These are phyloP conservation scores for Tretioscincus oriximinensis DNA, from an alignment of 2,113 vertebrate genomes.

Conservation along the genomic window DNA sequence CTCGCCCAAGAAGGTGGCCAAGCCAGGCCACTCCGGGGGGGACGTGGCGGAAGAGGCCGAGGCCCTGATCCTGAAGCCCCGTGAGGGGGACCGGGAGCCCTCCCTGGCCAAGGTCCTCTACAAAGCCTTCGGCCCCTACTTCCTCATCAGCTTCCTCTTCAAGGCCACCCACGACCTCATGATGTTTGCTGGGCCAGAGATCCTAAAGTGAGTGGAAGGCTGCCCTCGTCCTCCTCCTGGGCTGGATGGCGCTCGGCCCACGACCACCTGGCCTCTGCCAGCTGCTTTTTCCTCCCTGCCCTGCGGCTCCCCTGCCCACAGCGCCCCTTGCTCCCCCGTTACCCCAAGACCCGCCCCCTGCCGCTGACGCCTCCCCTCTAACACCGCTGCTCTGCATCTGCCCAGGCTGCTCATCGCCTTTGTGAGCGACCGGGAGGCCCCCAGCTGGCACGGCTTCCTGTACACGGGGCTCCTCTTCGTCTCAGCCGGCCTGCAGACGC, in stretches of 20 bases:
- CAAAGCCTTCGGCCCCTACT: constrained; percentile 91
- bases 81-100: constrained; percentile 73
- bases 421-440: constrained; percentile 80
- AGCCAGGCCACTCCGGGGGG: constrained; percentile 53
- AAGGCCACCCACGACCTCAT: constrained; percentile 91
- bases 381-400: background rate
- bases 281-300: background rate
- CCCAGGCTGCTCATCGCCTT: constrained; percentile 87
- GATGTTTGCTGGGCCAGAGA: constrained; percentile 90
- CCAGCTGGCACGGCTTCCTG: constrained; percentile 91
- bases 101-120: constrained; percentile 90
- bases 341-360: too few relatives aligned
- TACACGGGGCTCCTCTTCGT: constrained; percentile 87
- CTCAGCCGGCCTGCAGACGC: constrained; percentile 87
- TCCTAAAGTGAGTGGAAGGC: constrained; percentile 72
- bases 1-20: constrained; percentile 65
- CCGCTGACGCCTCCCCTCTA: background rate
- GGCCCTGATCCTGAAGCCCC: constrained; percentile 79
- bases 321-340: too few relatives aligned
- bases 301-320: too few relatives aligned
- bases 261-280: background rate
- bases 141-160: constrained; percentile 90
- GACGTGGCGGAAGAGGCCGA: constrained; percentile 82
- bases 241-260: background rate
- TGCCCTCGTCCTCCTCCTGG: background rate